These are phyloP conservation scores for Cetonia aurata DNA, from an alignment of 2,888 invertebrate species.

Conservation along the genomic window DNA sequence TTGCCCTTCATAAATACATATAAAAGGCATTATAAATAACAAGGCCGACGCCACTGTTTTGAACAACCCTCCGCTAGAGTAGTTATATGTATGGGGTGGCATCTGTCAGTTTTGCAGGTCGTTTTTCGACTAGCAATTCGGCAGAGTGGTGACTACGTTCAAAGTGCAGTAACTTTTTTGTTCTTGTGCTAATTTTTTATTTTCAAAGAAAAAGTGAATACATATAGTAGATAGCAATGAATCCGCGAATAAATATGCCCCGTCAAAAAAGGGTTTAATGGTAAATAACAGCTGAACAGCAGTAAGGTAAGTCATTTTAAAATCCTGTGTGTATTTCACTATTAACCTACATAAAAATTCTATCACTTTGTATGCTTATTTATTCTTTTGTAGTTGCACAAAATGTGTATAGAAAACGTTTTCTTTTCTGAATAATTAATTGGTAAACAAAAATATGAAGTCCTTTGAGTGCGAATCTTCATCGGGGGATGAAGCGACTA, in stretches of 20 bases:
- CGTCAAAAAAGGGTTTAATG: neutral
- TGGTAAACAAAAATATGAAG: conserved; percentile 60
- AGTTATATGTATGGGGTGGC: conserved; percentile 64
- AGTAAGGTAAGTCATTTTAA: conserved; percentile 10
- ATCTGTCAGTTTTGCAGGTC: conserved; percentile 64
- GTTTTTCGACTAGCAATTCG: conserved; percentile 31
- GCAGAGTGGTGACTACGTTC: conserved; percentile 11
- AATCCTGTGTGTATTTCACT: too few relatives aligned
- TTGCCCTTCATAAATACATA: conserved; percentile 20
- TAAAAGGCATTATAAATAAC: conserved; percentile 36
- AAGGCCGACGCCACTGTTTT: conserved; percentile 56
- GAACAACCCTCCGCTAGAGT: conserved; percentile 59
- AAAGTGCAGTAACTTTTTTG: conserved; percentile 24
- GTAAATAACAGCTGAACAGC: neutral
- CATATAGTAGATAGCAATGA: conserved; percentile 29
- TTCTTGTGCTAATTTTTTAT: neutral
- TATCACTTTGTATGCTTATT: neutral
- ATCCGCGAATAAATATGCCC: conserved; percentile 13
- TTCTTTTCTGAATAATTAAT: conserved; percentile 34
- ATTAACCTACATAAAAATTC: too few relatives aligned
- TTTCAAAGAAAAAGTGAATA: conserved; percentile 13
- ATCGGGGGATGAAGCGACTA: conserved; percentile 65
- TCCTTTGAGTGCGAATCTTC: conserved; percentile 67
- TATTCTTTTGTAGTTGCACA: conserved; percentile 4
- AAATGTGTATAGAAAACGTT: conserved; percentile 1